A percentile compares a stretch with the other conserved stretches of the same genome.
Conservation (phyloP, 2,888 invertebrate species). For the Diarsia dahlii region DNA sequence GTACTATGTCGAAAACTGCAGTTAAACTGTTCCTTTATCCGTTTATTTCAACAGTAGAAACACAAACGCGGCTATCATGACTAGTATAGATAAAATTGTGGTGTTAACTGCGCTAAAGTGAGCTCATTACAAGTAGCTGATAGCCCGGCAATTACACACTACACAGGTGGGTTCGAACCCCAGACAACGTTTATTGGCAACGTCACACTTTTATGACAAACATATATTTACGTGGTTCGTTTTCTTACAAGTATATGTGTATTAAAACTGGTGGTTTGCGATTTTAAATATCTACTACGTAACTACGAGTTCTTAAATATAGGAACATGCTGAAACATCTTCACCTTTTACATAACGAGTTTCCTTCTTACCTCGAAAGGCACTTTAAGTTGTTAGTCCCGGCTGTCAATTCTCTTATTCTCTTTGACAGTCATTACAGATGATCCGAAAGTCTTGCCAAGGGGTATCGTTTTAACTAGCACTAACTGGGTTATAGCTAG, state of each 20-base stretch:
- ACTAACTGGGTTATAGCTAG: too few relatives aligned
- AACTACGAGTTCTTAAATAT: not conserved
- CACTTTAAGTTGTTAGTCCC: too few relatives aligned
- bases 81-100: slow-evolving; percentile 77
- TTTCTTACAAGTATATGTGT: slow-evolving; percentile 9
- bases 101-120: slow-evolving; percentile 75
- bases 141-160: slow-evolving; percentile 81
- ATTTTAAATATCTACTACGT: not conserved
- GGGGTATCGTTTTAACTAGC: too few relatives aligned
- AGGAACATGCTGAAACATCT: not conserved
- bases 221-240: slow-evolving; percentile 10
- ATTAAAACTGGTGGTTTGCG: not conserved
- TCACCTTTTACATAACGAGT: not conserved
- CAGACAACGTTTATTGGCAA: slow-evolving; percentile 61
- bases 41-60: slow-evolving; percentile 26
- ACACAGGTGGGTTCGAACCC: slow-evolving; percentile 70
- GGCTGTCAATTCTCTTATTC: too few relatives aligned
- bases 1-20: not conserved
- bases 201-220: slow-evolving; percentile 37
- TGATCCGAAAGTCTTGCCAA: too few relatives aligned
- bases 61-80: slow-evolving; percentile 58
- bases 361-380: too few relatives aligned
- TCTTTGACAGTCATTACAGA: too few relatives aligned
- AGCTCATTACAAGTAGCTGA: slow-evolving; percentile 80
- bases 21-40: too few relatives aligned